A percentile compares a stretch with the other conserved stretches of the same genome.
phyloP scores from a whole-genome alignment of 2,113 vertebrate species.

The Muntiacus reevesi region DNA sequence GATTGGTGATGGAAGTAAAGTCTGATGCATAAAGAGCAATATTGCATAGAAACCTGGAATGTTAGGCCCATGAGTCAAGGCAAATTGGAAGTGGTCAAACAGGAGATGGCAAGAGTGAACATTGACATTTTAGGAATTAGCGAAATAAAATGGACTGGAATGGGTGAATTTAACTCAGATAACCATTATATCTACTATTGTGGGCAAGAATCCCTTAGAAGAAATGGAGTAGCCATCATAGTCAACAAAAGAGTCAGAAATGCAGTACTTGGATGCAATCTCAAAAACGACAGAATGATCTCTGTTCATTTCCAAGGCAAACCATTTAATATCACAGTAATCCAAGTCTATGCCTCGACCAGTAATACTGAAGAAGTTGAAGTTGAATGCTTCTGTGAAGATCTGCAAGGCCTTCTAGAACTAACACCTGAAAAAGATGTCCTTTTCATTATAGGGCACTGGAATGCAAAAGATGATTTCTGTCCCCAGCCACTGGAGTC shows the following conservation, averaged over 20 bases:
- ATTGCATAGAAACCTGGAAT: neutral
- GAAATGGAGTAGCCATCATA: neutral
- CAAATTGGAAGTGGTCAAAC: neutral
- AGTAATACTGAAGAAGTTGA: neutral
- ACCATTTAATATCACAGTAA: neutral
- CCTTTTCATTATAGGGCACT: neutral
- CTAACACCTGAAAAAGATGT: neutral
- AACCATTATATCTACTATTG: neutral
- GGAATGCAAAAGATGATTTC: neutral
- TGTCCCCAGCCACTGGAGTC: neutral
- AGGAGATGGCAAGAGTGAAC: neutral
- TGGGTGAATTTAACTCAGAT: neutral
- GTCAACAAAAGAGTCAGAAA: neutral
- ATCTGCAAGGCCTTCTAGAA: neutral
- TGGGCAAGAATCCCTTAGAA: neutral
- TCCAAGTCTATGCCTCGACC: neutral
- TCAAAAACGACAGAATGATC: neutral
- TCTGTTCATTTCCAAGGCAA: neutral
- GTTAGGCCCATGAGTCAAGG: neutral
- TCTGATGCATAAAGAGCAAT: neutral
- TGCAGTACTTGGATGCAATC: neutral
- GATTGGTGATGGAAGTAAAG: neutral
- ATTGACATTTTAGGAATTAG: neutral
- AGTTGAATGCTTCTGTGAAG: neutral
- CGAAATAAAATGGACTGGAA: neutral